These are phyloP conservation scores for Prosapia bicincta DNA, from an alignment of 2,888 invertebrate genomes.

Conservation along the genomic window DNA sequence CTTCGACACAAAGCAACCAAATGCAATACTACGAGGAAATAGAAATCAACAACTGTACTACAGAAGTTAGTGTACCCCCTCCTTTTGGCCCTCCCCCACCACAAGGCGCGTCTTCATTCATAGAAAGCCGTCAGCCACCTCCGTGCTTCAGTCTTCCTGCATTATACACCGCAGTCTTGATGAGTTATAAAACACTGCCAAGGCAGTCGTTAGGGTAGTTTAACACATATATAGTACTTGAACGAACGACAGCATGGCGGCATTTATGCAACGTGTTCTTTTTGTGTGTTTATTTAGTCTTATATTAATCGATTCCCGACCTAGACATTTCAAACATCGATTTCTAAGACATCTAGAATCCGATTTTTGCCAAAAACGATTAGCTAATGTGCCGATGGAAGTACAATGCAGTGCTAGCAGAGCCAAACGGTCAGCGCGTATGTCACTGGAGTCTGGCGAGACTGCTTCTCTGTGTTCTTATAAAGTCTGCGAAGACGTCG, in stretches of 20 bases:
- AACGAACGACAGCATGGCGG: neutral
- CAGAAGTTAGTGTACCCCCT: too few relatives aligned
- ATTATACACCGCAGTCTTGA: too few relatives aligned
- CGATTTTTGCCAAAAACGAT: neutral
- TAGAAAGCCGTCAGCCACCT: too few relatives aligned
- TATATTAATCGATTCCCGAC: neutral
- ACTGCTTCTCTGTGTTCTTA: neutral
- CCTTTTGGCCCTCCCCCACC: too few relatives aligned
- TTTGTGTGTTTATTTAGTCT: neutral
- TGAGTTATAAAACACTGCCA: too few relatives aligned
- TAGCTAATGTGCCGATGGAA: neutral
- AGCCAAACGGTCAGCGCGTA: neutral
- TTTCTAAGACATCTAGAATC: neutral
- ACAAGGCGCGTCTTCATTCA: too few relatives aligned
- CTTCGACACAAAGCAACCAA: too few relatives aligned
- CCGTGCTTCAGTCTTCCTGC: too few relatives aligned
- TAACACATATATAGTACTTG: neutral
- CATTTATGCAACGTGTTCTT: neutral
- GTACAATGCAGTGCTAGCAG: neutral
- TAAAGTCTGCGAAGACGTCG: slow-evolving; percentile 10
- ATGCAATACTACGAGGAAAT: too few relatives aligned
- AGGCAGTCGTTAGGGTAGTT: neutral
- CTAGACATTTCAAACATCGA: neutral
- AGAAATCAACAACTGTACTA: too few relatives aligned
- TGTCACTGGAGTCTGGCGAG: slow-evolving; percentile 6